Evolutionary conservation across 35 echinoderm and acorn worm species (phyloP).

Genomic region (Stichopus chloronotus): DNA sequence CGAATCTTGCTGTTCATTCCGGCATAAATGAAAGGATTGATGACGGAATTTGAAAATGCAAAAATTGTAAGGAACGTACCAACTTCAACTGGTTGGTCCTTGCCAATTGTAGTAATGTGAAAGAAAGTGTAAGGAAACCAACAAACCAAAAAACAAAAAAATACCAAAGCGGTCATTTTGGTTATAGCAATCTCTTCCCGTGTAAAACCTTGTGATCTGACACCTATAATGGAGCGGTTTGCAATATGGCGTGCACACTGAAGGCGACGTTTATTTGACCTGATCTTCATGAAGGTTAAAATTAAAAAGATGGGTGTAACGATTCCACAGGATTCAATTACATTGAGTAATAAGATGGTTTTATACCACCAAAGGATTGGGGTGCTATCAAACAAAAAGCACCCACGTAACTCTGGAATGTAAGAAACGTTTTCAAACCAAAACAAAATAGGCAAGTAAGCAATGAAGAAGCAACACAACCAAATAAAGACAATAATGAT

Average conservation of each 20-base stretch:
- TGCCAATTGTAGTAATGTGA: background rate
- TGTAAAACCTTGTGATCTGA: conserved; percentile 9
- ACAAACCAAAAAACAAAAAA: conserved; percentile 20
- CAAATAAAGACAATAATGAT: background rate
- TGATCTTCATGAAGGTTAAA: background rate
- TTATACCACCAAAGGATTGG: conserved; percentile 23
- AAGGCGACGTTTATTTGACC: background rate
- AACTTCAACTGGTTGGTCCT: background rate
- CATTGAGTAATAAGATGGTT: background rate
- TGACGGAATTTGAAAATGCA: conserved; percentile 25
- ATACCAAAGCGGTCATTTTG: conserved; percentile 23
- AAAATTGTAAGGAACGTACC: background rate
- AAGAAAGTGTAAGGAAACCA: conserved; percentile 32
- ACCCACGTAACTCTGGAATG: conserved; percentile 41
- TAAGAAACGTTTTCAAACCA: conserved; percentile 18
- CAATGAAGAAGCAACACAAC: background rate
- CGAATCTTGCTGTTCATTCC: conserved; percentile 33
- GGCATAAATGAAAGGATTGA: conserved; percentile 46
- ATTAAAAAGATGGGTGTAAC: conserved; percentile 38
- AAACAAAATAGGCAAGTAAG: conserved; percentile 10
- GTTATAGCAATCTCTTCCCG: conserved; percentile 26
- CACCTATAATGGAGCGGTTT: background rate
- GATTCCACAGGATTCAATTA: conserved; percentile 29
- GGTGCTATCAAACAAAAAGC: background rate
- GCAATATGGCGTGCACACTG: background rate